Evolutionary conservation across 1,140 invertebrate species (phyloP).

Genomic region (Geopemphigus sp.): DNA sequence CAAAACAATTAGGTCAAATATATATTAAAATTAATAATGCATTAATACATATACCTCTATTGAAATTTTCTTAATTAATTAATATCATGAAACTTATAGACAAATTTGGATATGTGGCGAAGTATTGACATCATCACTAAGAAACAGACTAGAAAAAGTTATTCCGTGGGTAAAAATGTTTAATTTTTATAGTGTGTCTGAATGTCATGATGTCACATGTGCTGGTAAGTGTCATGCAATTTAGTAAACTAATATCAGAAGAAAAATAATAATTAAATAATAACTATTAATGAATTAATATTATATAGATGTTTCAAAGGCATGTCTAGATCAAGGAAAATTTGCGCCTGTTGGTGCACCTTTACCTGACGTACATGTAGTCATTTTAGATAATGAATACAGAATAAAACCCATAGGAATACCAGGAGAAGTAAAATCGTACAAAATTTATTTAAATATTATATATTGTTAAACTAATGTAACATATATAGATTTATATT

Average conservation of each 20-base stretch:
- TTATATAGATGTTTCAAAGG: constrained; percentile 51
- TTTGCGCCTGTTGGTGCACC: constrained; percentile 56
- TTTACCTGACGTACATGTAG: constrained; percentile 57
- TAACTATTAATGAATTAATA: not conserved
- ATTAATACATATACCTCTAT: not conserved
- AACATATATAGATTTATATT: constrained; percentile 57
- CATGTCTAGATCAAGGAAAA: constrained; percentile 44
- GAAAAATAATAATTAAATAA: not conserved
- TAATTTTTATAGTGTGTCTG: constrained; percentile 54
- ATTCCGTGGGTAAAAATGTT: constrained; percentile 53
- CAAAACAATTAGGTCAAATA: constrained; percentile 52
- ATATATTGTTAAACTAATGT: not conserved
- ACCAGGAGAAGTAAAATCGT: constrained; percentile 56
- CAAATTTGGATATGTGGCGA: constrained; percentile 54
- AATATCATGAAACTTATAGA: constrained; percentile 41
- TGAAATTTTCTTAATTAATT: not conserved
- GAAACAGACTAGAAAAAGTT: constrained; percentile 51
- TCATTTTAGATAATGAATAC: constrained; percentile 57
- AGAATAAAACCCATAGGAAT: constrained; percentile 58
- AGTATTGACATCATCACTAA: constrained; percentile 53
- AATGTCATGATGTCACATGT: constrained; percentile 53
- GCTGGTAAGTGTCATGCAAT: constrained; percentile 47
- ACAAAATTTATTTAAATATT: not conserved
- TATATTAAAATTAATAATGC: not conserved
- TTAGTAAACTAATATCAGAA: no score